Percentiles rank a stretch among this genome's conserved stretches.
Conservation (phyloP, 2,797 vertebrate genomes). For the Sebastes wilsoni region DNA sequence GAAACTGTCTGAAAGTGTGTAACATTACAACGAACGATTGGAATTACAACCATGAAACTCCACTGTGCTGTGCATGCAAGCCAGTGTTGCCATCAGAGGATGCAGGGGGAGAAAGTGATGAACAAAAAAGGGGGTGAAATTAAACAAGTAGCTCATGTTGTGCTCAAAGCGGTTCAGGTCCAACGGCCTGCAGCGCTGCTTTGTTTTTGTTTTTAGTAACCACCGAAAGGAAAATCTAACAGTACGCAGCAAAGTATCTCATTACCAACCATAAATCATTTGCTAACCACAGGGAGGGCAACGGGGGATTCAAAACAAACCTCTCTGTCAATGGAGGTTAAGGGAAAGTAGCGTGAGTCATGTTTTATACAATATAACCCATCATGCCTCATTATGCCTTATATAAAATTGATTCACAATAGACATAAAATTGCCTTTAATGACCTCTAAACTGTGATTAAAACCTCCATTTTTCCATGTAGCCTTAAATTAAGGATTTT, state of each 20-base stretch:
- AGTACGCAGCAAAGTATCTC: conserved; percentile 12
- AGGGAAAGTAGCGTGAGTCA: background rate
- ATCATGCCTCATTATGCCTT: background rate
- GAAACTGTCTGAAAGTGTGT: background rate
- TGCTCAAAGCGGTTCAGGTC: conserved; percentile 2
- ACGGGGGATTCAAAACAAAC: conserved; percentile 12
- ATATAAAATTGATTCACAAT: background rate
- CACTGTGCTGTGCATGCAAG: background rate
- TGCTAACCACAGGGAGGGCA: conserved; percentile 24
- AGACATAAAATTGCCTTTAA: background rate
- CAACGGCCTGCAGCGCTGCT: background rate
- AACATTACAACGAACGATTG: background rate
- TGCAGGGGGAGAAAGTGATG: background rate
- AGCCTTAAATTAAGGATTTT: background rate
- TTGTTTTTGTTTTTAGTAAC: background rate
- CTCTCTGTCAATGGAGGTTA: background rate
- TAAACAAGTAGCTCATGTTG: background rate
- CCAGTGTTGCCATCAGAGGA: background rate
- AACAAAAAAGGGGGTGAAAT: background rate
- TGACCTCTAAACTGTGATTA: background rate
- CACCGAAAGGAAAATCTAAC: background rate
- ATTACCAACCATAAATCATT: conserved; percentile 42
- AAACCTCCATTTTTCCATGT: background rate
- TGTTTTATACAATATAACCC: background rate
- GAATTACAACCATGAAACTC: background rate